Evolutionary conservation across 2,113 vertebrate species (phyloP).

Genomic region (Columba livia): DNA sequence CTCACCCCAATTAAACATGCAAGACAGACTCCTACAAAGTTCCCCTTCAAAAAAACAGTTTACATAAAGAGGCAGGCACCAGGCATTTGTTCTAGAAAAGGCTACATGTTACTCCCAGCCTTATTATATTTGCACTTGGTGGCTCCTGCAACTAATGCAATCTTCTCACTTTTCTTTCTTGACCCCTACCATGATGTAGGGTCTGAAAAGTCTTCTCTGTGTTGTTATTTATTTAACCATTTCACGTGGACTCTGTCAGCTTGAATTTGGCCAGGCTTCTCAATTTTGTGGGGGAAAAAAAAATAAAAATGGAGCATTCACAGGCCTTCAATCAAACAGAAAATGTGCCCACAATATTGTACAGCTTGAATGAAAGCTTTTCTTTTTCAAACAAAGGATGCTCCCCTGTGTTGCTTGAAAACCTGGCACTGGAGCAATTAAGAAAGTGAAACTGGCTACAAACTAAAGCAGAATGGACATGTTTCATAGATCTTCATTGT

Average conservation of each 20-base stretch:
- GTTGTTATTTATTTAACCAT: background rate
- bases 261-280: background rate
- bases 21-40: background rate
- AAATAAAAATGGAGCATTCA: background rate
- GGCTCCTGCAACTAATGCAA: background rate
- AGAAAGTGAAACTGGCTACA: slow-evolving; percentile 46
- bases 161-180: background rate
- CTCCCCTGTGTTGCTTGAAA: slow-evolving; percentile 2
- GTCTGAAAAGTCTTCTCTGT: background rate
- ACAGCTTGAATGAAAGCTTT: background rate
- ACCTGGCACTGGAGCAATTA: background rate
- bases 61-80: background rate
- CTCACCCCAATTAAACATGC: background rate
- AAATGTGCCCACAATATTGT: background rate
- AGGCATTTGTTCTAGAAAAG: background rate
- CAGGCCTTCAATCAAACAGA: background rate
- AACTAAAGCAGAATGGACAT: slow-evolving; percentile 38
- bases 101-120: background rate
- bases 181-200: background rate
- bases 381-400: slow-evolving; percentile 29
- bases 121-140: background rate
- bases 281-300: background rate
- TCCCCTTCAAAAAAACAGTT: background rate
- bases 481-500: slow-evolving; percentile 63
- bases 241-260: background rate